Evolutionary conservation across 2,113 vertebrate species (phyloP), one percentile per base, ranked within the genome.

Genomic region (Percina caprodes): DNA sequence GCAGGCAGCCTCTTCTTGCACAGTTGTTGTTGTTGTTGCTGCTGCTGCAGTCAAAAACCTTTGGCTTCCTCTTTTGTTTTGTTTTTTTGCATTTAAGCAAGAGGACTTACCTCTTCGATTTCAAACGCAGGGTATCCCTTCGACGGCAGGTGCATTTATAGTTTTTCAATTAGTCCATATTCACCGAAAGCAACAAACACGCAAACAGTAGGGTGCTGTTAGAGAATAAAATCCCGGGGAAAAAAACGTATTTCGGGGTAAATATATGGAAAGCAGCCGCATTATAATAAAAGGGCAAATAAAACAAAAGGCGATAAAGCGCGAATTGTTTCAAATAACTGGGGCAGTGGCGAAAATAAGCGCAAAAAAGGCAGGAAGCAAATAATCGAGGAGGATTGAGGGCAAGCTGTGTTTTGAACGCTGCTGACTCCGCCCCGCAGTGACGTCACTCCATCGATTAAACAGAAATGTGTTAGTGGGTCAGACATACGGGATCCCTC

Each of bases 381-480:
- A 83, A 61, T 30, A 75, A 79, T 75, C 84, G 45, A 33, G 58
- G 19, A 74, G 78, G 74, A 76, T 21, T 71, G 83, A 79, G 71
- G 62, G 69, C 85, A 80, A 72, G 16, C 72, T 79, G 77, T 91
- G 83, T 91, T 94, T 93, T 93, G 88, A 89, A 93, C 77, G 77
- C 8, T 0, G 18, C 30, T 2, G 54, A 7, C 85, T 46, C 92
- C 93, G 85, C 94, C 93, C 82, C 63, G 0, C 16, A 0, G 15
- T 85, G 78, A 90, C 91, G 92, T 91, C 84, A 90, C 48, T 0
- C 13, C 19, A 39, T 24, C 65, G 52, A 5, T 49, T 0, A 42
- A 15, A 5, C 69, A 54, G 76, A 94, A 88, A 33, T 92, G 91
- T 95, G 94, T 94, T 93, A 94, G 92, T 95, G 87, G 93, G 94